A percentile compares a stretch with the other conserved stretches of the same genome.
These are phyloP conservation scores for Falco columbarius DNA, from an alignment of 2,797 vertebrate genomes.

Conservation along the genomic window DNA sequence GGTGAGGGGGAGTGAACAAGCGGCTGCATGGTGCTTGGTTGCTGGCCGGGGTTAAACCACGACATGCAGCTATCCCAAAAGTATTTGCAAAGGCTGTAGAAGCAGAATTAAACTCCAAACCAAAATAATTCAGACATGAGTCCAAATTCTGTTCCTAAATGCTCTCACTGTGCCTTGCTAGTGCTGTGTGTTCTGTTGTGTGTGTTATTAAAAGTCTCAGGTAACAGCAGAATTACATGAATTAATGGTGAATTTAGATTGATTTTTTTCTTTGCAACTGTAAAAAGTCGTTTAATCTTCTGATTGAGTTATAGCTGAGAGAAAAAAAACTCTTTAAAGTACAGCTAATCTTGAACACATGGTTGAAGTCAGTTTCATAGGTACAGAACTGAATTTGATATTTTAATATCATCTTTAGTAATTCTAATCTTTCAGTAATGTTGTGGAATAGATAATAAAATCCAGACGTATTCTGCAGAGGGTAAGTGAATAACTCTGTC, in stretches of 20 bases:
- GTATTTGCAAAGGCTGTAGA: background rate
- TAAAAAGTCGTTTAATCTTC: background rate
- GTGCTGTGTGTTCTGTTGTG: background rate
- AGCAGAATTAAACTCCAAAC: constrained; percentile 13
- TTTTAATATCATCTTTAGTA: background rate
- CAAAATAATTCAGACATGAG: background rate
- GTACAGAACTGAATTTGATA: background rate
- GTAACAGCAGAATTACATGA: background rate
- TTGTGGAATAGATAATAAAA: background rate
- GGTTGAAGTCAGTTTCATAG: background rate
- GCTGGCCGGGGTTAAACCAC: no score
- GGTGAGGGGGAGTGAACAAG: no score
- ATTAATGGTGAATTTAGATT: background rate
- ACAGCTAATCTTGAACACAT: background rate
- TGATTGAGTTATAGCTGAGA: background rate
- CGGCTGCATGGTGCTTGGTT: no score
- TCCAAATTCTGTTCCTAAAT: background rate
- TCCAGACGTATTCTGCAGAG: background rate
- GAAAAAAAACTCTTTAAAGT: rapidly evolving
- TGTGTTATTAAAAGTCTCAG: background rate
- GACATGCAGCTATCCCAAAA: background rate
- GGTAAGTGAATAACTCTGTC: background rate
- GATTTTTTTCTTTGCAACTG: background rate
- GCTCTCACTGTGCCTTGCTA: background rate
- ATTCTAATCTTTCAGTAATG: background rate